phyloP scores from a whole-genome alignment of 2,888 invertebrate species.

The Trissolcus brochymenae region DNA sequence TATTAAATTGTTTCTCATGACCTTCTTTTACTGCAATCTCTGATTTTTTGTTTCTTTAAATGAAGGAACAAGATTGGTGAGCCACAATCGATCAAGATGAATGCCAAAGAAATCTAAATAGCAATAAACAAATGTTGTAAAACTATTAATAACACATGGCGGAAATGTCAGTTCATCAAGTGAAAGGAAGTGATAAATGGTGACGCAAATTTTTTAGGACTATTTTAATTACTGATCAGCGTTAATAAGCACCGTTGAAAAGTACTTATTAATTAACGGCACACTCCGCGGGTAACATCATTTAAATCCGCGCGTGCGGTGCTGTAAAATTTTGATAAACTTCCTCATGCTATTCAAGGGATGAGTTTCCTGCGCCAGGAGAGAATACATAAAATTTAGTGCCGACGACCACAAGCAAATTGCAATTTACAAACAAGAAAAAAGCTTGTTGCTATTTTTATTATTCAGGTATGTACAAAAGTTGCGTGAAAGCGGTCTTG shows the following conservation, averaged over 20 bases:
- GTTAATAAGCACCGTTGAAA: not conserved
- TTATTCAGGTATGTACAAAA: conserved; percentile 22
- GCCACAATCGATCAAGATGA: not conserved
- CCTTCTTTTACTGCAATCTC: not conserved
- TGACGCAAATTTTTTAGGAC: conserved; percentile 5
- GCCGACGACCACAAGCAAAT: not conserved
- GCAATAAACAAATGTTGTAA: conserved; percentile 9
- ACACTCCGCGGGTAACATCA: too few relatives aligned
- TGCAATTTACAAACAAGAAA: conserved; percentile 3
- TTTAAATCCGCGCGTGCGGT: not conserved
- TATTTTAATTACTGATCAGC: not conserved
- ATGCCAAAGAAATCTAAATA: conserved; percentile 28
- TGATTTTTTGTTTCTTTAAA: not conserved
- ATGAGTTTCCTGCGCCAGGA: not conserved
- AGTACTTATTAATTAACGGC: too few relatives aligned
- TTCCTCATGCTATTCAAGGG: too few relatives aligned
- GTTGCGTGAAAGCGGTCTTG: conserved; percentile 45
- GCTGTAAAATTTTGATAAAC: too few relatives aligned
- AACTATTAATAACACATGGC: conserved; percentile 13
- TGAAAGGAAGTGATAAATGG: conserved; percentile 25
- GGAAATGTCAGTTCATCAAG: conserved; percentile 13
- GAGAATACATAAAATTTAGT: not conserved
- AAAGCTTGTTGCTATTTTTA: conserved; percentile 17
- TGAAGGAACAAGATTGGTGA: not conserved
- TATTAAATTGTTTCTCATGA: not conserved